Evolutionary conservation across 2,113 vertebrate species (phyloP).

Genomic region (Coracopsis vasa): DNA sequence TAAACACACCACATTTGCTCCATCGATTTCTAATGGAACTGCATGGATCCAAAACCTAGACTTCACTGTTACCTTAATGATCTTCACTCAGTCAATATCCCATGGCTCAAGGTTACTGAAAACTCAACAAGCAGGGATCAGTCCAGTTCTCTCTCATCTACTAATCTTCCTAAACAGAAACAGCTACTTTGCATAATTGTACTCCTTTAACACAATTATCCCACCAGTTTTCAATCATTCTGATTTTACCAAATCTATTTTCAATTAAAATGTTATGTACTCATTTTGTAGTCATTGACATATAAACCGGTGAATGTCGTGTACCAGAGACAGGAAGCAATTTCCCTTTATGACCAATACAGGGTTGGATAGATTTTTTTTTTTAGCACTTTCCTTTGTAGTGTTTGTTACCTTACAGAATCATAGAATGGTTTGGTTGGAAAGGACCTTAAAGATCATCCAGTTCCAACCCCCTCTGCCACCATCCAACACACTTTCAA

Average conservation of each 20-base stretch:
- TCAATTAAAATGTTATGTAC: not conserved
- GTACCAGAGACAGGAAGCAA: not conserved
- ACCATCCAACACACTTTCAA: not conserved
- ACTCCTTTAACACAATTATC: not conserved
- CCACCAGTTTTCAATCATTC: not conserved
- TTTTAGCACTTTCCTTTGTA: not conserved
- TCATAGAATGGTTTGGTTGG: not conserved
- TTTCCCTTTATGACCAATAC: not conserved
- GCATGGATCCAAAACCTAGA: not conserved
- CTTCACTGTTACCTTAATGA: not conserved
- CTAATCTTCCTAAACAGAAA: not conserved
- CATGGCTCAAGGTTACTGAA: not conserved
- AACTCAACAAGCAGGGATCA: not conserved
- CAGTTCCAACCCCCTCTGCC: not conserved
- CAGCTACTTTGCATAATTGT: not conserved
- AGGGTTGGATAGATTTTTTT: not conserved
- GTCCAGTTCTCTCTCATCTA: not conserved
- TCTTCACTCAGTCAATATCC: not conserved
- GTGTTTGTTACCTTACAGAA: not conserved
- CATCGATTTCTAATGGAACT: not conserved
- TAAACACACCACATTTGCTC: not conserved
- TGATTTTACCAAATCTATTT: not conserved
- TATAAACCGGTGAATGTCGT: not conserved
- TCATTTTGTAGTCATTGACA: not conserved
- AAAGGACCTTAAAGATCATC: not conserved